These are phyloP conservation scores for Batillaria attramentaria DNA, from an alignment of 1,140 invertebrate genomes.

Conservation along the genomic window DNA sequence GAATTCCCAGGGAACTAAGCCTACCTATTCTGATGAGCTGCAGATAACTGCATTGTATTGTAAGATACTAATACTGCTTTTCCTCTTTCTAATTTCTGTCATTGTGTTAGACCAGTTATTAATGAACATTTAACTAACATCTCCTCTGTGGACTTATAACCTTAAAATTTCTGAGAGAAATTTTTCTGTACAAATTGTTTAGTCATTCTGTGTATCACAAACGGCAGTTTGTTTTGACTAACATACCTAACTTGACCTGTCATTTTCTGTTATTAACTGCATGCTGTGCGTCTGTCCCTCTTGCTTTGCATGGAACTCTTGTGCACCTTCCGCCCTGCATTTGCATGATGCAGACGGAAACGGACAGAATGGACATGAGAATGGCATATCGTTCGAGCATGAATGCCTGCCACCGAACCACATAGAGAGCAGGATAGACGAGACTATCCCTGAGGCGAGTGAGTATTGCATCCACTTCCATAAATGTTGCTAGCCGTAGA, in stretches of 20 bases:
- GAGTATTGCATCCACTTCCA: constrained; percentile 35
- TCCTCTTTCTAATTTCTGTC: too few species aligned
- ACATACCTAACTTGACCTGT: background rate
- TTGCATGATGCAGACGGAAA: constrained; percentile 30
- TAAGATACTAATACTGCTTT: too few species aligned
- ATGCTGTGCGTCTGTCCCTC: constrained; percentile 4
- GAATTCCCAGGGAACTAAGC: too few species aligned
- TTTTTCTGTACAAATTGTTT: too few species aligned
- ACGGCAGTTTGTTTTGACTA: background rate
- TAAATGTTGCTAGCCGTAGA: too few species aligned
- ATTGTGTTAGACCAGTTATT: too few species aligned
- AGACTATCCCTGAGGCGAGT: constrained; percentile 52
- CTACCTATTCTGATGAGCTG: too few species aligned
- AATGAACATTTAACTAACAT: too few species aligned
- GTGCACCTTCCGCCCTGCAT: background rate
- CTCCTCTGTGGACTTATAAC: too few species aligned
- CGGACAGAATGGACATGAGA: constrained; percentile 24
- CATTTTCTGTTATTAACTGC: constrained; percentile 21
- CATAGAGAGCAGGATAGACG: constrained; percentile 49
- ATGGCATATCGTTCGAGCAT: constrained; percentile 41
- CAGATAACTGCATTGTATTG: too few species aligned
- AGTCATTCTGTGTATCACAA: too few species aligned
- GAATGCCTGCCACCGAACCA: constrained; percentile 33
- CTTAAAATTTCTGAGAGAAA: too few species aligned
- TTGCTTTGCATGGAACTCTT: background rate